Percentiles rank a stretch among this genome's conserved stretches.
Conservation (phyloP, 2,888 invertebrate species). For the Carabus problematicus region DNA sequence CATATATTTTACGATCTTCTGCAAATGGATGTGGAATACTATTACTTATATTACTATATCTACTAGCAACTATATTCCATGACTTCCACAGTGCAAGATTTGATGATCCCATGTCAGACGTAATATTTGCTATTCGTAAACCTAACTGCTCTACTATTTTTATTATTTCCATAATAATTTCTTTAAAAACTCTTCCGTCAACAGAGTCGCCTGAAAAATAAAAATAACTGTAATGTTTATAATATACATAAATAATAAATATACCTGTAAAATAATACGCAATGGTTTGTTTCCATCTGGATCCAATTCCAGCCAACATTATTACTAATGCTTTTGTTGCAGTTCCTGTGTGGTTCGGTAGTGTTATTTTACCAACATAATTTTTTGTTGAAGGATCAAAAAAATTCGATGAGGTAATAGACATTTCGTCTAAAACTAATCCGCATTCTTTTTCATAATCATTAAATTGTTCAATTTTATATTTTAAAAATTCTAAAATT, state of each 20-base stretch:
- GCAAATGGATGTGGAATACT: too few species aligned
- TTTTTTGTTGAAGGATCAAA: constrained; percentile 34
- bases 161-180: constrained; percentile 23
- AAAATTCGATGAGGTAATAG: constrained; percentile 31
- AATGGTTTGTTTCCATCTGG: too few species aligned
- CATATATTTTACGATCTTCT: constrained; percentile 21
- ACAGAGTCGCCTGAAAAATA: too few species aligned
- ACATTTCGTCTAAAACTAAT: constrained; percentile 42
- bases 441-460: constrained; percentile 36
- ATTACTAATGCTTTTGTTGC: constrained; percentile 42
- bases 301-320: too few species aligned
- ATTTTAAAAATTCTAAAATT: constrained; percentile 23
- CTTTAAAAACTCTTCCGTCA: too few species aligned
- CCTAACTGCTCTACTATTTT: constrained; percentile 29
- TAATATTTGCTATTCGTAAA: constrained; percentile 45
- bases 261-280: constrained; percentile 36
- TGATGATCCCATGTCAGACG: constrained; percentile 49
- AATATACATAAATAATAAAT: neutral
- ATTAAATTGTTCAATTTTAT: constrained; percentile 34
- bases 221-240: neutral
- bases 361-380: constrained; percentile 40
- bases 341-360: constrained; percentile 37
- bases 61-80: constrained; percentile 12
- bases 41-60: too few species aligned
- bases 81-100: constrained; percentile 48